Evolutionary conservation across 2,888 invertebrate species (phyloP).

Genomic region (Notodonta ziczac): DNA sequence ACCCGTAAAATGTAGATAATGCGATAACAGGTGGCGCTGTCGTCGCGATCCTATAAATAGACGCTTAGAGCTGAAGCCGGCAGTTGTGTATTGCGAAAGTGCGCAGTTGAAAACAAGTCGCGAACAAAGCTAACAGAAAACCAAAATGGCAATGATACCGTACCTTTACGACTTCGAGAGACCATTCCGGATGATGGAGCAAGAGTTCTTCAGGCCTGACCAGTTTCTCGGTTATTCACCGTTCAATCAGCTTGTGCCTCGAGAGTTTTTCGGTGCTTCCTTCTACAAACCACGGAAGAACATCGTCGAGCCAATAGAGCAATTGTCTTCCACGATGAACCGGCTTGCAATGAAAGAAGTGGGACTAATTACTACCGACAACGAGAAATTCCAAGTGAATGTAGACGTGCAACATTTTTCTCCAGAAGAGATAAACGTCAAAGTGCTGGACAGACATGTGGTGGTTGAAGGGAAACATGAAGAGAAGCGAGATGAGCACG

Average conservation of each 20-base stretch:
- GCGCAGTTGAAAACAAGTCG: conserved; percentile 17
- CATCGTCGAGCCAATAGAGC: conserved; percentile 60
- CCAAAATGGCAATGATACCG: conserved; percentile 66
- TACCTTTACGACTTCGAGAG: conserved; percentile 59
- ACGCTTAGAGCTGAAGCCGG: conserved; percentile 7
- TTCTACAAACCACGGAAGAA: conserved; percentile 47
- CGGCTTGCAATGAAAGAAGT: conserved; percentile 70
- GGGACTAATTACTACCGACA: conserved; percentile 73
- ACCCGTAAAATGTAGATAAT: conserved; percentile 7
- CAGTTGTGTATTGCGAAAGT: conserved; percentile 35
- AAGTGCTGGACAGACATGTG: conserved; percentile 87
- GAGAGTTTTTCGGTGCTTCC: conserved; percentile 46
- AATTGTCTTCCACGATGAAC: conserved; percentile 59
- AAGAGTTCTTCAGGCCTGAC: conserved; percentile 56
- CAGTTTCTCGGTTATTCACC: conserved; percentile 45
- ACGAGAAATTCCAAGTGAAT: conserved; percentile 87
- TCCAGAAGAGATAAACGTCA: conserved; percentile 90
- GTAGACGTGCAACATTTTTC: conserved; percentile 91
- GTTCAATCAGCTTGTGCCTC: conserved; percentile 41
- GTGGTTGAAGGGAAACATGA: conserved; percentile 91
- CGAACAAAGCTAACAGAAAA: conserved; percentile 16
- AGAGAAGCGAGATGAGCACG: conserved; percentile 89
- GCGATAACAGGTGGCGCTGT: conserved; percentile 46
- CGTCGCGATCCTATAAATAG: conserved; percentile 45
- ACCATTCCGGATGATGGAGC: conserved; percentile 68